phyloP scores from a whole-genome alignment of 2,113 vertebrate species.

The Grallaria varia region DNA sequence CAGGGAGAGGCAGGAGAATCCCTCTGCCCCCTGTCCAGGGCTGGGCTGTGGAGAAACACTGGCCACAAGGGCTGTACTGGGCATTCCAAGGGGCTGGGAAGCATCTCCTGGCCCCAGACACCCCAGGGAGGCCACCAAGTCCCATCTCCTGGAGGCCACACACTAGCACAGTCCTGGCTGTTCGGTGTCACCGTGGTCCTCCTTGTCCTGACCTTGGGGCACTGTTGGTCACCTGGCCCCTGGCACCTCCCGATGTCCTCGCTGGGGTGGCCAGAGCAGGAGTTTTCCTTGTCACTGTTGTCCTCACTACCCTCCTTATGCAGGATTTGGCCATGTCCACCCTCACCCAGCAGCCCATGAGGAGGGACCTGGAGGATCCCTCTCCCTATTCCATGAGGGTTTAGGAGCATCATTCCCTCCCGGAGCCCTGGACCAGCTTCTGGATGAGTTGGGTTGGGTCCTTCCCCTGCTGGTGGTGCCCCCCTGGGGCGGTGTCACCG shows the following conservation, averaged over 20 bases:
- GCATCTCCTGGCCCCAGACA: fast-evolving
- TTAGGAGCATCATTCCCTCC: background rate
- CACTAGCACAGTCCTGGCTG: fast-evolving
- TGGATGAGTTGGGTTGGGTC: background rate
- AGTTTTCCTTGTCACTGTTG: fast-evolving
- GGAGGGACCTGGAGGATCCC: background rate
- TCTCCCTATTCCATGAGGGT: background rate
- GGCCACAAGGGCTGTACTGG: background rate
- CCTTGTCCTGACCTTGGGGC: fast-evolving
- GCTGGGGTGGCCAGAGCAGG: fast-evolving
- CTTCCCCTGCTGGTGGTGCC: fast-evolving
- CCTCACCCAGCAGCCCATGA: fast-evolving
- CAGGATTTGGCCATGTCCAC: background rate
- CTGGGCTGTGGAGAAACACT: fast-evolving
- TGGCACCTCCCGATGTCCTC: background rate
- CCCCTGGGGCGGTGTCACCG: background rate
- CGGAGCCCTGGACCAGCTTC: background rate
- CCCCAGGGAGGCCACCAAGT: background rate
- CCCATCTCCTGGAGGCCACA: background rate
- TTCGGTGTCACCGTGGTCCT: fast-evolving
- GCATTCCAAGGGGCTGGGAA: background rate
- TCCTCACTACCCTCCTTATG: background rate
- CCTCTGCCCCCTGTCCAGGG: background rate
- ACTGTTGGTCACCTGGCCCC: background rate
- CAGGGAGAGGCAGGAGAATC: fast-evolving